Percentiles rank a stretch among this genome's conserved stretches.
Evolutionary conservation across 2,888 invertebrate genomes (phyloP).

Genomic region (Invenusta paracnida): DNA sequence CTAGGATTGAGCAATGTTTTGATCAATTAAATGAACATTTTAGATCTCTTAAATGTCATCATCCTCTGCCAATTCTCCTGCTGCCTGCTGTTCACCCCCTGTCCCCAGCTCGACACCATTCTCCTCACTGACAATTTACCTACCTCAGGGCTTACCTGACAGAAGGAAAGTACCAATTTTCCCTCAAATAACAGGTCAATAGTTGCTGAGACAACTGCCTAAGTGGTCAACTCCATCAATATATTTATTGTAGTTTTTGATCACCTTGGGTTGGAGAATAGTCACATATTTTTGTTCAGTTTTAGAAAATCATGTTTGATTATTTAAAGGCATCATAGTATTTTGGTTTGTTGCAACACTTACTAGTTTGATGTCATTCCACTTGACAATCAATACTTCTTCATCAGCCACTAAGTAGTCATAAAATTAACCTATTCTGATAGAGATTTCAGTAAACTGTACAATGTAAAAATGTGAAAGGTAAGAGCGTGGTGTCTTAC

Average conservation of each 20-base stretch:
- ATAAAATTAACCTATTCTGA: too few relatives aligned
- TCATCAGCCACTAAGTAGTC: not conserved
- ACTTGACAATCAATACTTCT: constrained; percentile 28
- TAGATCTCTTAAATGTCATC: too few relatives aligned
- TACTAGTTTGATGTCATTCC: constrained; percentile 28
- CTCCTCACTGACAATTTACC: too few relatives aligned
- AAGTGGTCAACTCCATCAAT: constrained; percentile 33
- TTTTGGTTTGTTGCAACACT: constrained; percentile 10
- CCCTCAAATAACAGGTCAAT: constrained; percentile 31
- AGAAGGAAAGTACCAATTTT: constrained; percentile 38
- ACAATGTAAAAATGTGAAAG: constrained; percentile 13
- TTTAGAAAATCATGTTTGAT: not conserved
- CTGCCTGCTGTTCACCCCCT: too few relatives aligned
- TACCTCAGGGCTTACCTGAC: too few relatives aligned
- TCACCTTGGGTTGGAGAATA: constrained; percentile 15
- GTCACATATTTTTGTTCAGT: not conserved
- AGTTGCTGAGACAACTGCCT: constrained; percentile 33
- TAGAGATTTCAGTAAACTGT: not conserved
- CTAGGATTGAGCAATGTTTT: not conserved
- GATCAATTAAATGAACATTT: not conserved
- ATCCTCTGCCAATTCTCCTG: too few relatives aligned
- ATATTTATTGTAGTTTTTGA: constrained; percentile 34
- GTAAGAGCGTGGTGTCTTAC: not conserved
- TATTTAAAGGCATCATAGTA: constrained; percentile 12
- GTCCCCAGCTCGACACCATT: too few relatives aligned